Evolutionary conservation across 2,888 invertebrate species (phyloP).

Genomic region (Loripinus fragilis): DNA sequence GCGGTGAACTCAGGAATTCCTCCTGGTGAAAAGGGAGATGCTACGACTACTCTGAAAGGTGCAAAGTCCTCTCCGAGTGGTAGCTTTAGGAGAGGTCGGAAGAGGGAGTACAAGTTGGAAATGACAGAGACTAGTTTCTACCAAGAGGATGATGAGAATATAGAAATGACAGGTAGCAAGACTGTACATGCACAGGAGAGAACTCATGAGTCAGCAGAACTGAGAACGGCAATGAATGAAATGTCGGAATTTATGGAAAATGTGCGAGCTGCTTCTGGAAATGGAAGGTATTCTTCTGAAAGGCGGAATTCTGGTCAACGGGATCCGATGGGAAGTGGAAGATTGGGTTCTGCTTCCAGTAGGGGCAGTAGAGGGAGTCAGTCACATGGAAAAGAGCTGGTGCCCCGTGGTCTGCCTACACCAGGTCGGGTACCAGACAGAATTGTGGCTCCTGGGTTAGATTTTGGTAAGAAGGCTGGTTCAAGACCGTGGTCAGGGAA

Average conservation of each 20-base stretch:
- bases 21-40: conserved; percentile 42
- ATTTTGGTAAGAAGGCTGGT: conserved; percentile 26
- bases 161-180: conserved; percentile 55
- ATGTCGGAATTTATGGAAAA: conserved; percentile 53
- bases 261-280: conserved; percentile 37
- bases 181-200: conserved; percentile 49
- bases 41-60: conserved; percentile 52
- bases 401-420: not conserved
- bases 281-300: conserved; percentile 25
- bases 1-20: conserved; percentile 57
- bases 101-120: conserved; percentile 61
- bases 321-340: conserved; percentile 47
- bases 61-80: conserved; percentile 60
- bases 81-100: conserved; percentile 52
- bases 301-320: conserved; percentile 45
- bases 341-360: conserved; percentile 57
- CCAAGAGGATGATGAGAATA: conserved; percentile 62
- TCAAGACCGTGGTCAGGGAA: conserved; percentile 53
- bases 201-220: conserved; percentile 50
- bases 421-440: not conserved
- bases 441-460: conserved; percentile 28
- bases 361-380: conserved; percentile 50
- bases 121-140: conserved; percentile 65
- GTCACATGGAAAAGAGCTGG: conserved; percentile 26
- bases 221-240: conserved; percentile 35